These are phyloP conservation scores for Guaruba guarouba DNA, from an alignment of 2,113 vertebrate species.

Conservation along the genomic window DNA sequence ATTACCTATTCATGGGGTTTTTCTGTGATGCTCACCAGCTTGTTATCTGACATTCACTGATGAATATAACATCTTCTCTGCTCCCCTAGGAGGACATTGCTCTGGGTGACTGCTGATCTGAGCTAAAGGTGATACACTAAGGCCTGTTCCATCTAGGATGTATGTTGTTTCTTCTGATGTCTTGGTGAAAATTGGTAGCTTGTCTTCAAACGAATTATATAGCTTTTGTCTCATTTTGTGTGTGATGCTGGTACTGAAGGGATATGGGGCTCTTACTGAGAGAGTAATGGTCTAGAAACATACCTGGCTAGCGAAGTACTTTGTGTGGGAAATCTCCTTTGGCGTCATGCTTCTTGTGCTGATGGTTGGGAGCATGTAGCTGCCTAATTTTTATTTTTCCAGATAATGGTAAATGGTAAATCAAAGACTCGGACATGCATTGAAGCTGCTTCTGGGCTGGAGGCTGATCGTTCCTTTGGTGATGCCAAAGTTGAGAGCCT, in stretches of 20 bases:
- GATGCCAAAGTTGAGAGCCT: background rate
- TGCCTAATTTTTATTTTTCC: background rate
- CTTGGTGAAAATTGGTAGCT: background rate
- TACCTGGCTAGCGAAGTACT: background rate
- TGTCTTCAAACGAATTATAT: background rate
- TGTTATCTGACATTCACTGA: background rate
- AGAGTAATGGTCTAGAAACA: background rate
- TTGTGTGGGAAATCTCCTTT: background rate
- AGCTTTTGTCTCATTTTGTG: background rate
- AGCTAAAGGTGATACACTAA: background rate
- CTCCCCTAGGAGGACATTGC: background rate
- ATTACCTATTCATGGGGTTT: conserved; percentile 34
- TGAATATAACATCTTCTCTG: background rate
- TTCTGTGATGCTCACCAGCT: conserved; percentile 16
- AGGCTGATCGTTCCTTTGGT: background rate
- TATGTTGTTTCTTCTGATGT: background rate
- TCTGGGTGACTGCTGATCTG: background rate
- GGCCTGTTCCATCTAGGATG: background rate
- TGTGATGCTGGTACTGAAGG: background rate
- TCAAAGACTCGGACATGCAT: background rate
- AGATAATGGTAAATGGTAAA: background rate
- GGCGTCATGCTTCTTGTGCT: background rate
- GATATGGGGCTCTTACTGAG: background rate
- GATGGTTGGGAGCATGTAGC: fast-evolving
- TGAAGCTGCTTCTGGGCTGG: background rate